These are phyloP conservation scores for Crotalus helleri DNA, from an alignment of 2,113 vertebrate species.

Conservation along the genomic window DNA sequence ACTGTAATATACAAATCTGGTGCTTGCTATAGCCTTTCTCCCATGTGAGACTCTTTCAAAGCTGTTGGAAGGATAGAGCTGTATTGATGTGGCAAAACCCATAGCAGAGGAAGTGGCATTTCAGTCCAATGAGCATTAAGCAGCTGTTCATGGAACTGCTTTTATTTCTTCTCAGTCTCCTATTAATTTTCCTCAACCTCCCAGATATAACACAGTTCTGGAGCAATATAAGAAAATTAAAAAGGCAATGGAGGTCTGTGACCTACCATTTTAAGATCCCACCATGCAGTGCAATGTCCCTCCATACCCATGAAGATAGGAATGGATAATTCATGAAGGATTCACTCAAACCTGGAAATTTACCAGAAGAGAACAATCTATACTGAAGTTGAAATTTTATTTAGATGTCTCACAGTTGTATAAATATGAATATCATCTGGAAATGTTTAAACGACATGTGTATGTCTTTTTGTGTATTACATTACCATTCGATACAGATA, in stretches of 20 bases:
- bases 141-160: background rate
- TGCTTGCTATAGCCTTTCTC: background rate
- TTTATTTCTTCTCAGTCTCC: background rate
- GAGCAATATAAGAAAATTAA: background rate
- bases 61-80: background rate
- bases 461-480: background rate
- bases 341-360: background rate
- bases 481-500: background rate
- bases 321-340: background rate
- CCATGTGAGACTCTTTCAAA: background rate
- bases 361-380: background rate
- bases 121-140: background rate
- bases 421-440: background rate
- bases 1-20: background rate
- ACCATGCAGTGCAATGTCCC: background rate
- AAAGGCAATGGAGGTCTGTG: background rate
- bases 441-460: background rate
- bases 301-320: background rate
- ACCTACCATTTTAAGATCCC: background rate
- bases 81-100: background rate
- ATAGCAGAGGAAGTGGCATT: background rate
- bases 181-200: background rate
- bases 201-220: background rate
- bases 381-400: background rate
- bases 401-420: background rate